Conservation (phyloP, 2,888 invertebrate genomes). For the Germaria angustata region DNA sequence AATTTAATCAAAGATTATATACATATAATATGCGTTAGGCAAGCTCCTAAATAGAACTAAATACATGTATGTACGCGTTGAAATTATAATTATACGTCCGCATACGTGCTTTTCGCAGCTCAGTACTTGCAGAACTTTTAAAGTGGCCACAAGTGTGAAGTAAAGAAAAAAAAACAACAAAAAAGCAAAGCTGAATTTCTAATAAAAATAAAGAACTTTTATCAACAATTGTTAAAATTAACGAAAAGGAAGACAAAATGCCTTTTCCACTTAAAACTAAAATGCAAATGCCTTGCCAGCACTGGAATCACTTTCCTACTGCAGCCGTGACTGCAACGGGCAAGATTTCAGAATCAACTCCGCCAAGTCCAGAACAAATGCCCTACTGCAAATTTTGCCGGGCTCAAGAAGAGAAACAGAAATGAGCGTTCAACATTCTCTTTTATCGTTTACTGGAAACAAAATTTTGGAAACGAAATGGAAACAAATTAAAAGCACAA, state of each 20-base stretch:
- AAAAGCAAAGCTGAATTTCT: conserved; percentile 10
- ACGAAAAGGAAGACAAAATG: conserved; percentile 66
- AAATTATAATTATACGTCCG: conserved; percentile 38
- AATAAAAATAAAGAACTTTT: conserved; percentile 43
- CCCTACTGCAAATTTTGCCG: conserved; percentile 66
- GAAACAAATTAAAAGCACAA: neutral
- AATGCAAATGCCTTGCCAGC: conserved; percentile 78
- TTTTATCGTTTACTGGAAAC: neutral
- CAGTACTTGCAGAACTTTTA: conserved; percentile 46
- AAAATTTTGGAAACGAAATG: neutral
- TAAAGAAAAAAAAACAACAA: conserved; percentile 1
- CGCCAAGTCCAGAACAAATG: conserved; percentile 62
- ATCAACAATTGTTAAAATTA: neutral
- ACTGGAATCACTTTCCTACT: conserved; percentile 79
- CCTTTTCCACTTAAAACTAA: conserved; percentile 78
- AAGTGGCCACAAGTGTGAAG: conserved; percentile 45
- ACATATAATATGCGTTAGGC: neutral
- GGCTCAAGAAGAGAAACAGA: conserved; percentile 10
- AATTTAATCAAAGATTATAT: conserved; percentile 1
- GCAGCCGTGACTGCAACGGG: conserved; percentile 52
- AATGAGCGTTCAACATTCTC: neutral
- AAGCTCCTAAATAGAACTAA: too few species aligned
- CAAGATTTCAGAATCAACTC: conserved; percentile 48
- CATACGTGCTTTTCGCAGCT: conserved; percentile 28
- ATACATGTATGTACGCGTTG: neutral